Base-by-base conservation (phyloP, 1,140 invertebrate genomes). In the Apis cerana region DNA sequence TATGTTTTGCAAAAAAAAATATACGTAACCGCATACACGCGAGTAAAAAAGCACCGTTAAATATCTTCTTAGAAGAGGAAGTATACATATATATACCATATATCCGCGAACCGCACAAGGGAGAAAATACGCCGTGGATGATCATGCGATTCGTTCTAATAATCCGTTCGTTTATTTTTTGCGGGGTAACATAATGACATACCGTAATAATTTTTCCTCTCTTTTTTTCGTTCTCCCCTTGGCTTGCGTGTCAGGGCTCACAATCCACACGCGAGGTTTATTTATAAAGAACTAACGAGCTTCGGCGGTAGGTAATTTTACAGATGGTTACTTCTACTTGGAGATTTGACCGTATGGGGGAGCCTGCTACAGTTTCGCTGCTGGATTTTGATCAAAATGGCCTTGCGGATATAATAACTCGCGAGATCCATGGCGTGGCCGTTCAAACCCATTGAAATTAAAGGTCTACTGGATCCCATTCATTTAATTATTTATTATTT, bases 261-360 rank as follows among this genome's bases (percentile, higher is more conserved):
- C 48, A 52, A 69, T 50, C n/a, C n/a, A 13, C 68, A 69, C 48
- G 68, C 68, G n/a, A 50, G 52, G 68, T 50, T 69, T 69, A 69
- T 69, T 69, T 69, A 48, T 69, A 69, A 69, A 52, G 43, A 23
- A 23, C 68, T 69, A 69, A 69, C 68, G 68, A 69, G 68, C 68
- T 17, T 17, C 48, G n/a, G 68, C 43, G 43, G 68, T 52, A 52
- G 21, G 48, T 69, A 69, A 69, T 69, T 69, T 50, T 48, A 23
- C 68, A n/a, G 68, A 50, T 15, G 48, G 68, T 50, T 21, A 69
- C n/a, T 43, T n/a, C 68, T 52, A 69, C 61, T 23, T 10, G 21
- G 48, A 10, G 21, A 48, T n/a, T 50, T 48, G n/a, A 52, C 21
- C 21, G 43, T 48, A 68, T 21, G 58, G 3, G 58, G n/a, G n/a